Evolutionary conservation across 2,113 vertebrate species (phyloP).

Genomic region (Drymodes brunneopygia): DNA sequence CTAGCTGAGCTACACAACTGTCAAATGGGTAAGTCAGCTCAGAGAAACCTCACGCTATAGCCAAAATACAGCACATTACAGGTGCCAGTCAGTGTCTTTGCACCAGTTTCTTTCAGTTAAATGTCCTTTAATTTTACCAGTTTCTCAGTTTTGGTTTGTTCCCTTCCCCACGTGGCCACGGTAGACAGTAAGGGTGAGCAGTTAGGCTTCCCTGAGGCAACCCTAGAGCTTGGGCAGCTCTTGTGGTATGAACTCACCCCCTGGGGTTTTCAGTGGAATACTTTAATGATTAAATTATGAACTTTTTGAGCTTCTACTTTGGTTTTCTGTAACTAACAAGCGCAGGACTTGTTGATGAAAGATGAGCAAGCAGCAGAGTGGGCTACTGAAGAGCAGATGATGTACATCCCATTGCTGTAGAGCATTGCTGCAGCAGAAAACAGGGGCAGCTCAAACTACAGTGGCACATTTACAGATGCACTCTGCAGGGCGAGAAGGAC

Average conservation of each 20-base stretch:
- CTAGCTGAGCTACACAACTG: neutral
- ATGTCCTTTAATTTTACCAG: neutral
- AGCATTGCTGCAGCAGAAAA: neutral
- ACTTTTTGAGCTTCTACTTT: neutral
- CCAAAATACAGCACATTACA: neutral
- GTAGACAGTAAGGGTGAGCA: neutral
- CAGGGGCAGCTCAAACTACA: neutral
- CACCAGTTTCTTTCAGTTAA: neutral
- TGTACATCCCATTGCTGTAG: accelerated
- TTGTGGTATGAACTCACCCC: neutral
- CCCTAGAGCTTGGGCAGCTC: neutral
- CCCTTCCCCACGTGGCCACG: neutral
- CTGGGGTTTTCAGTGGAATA: neutral
- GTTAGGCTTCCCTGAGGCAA: neutral
- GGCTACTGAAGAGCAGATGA: neutral
- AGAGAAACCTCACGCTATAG: neutral
- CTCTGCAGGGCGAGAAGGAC: neutral
- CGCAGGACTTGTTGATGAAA: neutral
- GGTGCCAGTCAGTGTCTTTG: neutral
- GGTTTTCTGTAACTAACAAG: neutral
- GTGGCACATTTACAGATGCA: neutral
- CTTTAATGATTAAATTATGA: neutral
- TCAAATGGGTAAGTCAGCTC: neutral
- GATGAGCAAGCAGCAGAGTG: neutral
- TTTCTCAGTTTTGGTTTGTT: neutral